A percentile compares a stretch with the other conserved stretches of the same genome.
These are phyloP conservation scores for Cataglyphis cursor DNA, from an alignment of 2,888 invertebrate genomes.

Conservation along the genomic window DNA sequence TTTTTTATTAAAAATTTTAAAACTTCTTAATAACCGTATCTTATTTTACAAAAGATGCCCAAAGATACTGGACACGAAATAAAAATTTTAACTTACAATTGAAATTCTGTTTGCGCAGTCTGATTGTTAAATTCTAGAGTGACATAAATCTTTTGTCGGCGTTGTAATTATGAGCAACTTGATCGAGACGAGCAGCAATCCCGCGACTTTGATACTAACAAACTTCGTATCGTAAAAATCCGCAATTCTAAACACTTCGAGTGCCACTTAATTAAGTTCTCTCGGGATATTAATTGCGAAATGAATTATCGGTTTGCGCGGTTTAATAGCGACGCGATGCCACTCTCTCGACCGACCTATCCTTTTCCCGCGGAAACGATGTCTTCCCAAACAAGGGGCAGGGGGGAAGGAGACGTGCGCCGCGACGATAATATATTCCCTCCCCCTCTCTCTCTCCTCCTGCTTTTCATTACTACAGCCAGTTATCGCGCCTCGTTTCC, in stretches of 20 bases:
- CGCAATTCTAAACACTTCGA: constrained; percentile 18
- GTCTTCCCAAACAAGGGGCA: neutral
- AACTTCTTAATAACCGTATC: neutral
- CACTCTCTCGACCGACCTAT: neutral
- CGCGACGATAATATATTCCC: constrained; percentile 35
- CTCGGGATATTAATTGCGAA: constrained; percentile 37
- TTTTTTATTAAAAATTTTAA: neutral
- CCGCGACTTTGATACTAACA: neutral
- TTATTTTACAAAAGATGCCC: neutral
- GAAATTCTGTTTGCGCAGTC: neutral
- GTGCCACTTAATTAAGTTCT: constrained; percentile 38
- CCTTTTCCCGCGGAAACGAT: neutral
- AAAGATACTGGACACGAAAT: neutral
- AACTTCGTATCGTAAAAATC: constrained; percentile 45
- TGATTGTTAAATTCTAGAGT: neutral
- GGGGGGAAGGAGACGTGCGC: neutral
- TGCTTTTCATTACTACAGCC: constrained; percentile 38
- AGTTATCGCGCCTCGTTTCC: constrained; percentile 18
- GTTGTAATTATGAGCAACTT: constrained; percentile 24
- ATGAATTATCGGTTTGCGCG: constrained; percentile 30
- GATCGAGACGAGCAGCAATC: neutral
- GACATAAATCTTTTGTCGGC: neutral
- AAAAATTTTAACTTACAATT: constrained; percentile 14
- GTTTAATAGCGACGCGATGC: constrained; percentile 17
- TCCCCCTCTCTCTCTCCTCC: neutral